Percentiles rank a stretch among this genome's conserved stretches.
These are phyloP conservation scores for Delia radicum DNA, from an alignment of 1,140 invertebrate genomes.

Conservation along the genomic window DNA sequence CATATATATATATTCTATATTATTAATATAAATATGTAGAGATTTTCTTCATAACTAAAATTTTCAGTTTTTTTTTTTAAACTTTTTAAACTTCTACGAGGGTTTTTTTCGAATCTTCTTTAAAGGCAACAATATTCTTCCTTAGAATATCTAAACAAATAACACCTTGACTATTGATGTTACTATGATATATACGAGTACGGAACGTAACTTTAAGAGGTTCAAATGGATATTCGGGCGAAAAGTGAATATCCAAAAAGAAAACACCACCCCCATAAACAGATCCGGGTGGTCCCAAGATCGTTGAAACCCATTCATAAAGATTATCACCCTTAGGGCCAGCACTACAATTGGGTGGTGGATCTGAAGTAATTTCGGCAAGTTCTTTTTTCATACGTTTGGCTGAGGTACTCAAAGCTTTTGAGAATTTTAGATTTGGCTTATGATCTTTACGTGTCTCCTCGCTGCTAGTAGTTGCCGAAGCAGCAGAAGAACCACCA, in stretches of 20 bases:
- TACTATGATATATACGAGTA: conserved; percentile 94
- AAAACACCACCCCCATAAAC: conserved; percentile 95
- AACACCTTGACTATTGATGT: conserved; percentile 95
- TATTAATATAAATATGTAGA: too few relatives aligned
- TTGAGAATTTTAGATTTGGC: conserved; percentile 91
- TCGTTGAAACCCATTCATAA: conserved; percentile 97
- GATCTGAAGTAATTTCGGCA: conserved; percentile 94
- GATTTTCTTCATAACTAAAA: too few relatives aligned
- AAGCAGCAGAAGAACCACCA: conserved; percentile 58
- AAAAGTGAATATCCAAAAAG: conserved; percentile 94
- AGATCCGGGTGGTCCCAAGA: conserved; percentile 90
- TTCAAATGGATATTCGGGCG: conserved; percentile 96
- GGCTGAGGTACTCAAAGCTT: conserved; percentile 87
- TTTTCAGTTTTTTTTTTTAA: too few relatives aligned
- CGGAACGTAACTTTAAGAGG: conserved; percentile 97
- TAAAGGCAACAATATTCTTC: too few relatives aligned
- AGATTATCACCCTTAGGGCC: conserved; percentile 96
- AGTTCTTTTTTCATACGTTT: conserved; percentile 96
- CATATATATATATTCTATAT: too few relatives aligned
- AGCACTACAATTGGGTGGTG: conserved; percentile 95
- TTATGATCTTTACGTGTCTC: conserved; percentile 76
- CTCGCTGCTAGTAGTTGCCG: conserved; percentile 56
- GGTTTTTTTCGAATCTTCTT: too few relatives aligned
- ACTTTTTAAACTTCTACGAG: too few relatives aligned
- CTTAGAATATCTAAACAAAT: conserved; percentile 95